phyloP scores from a whole-genome alignment of 2,797 vertebrate genomes.

The Enteromius anoplus region DNA sequence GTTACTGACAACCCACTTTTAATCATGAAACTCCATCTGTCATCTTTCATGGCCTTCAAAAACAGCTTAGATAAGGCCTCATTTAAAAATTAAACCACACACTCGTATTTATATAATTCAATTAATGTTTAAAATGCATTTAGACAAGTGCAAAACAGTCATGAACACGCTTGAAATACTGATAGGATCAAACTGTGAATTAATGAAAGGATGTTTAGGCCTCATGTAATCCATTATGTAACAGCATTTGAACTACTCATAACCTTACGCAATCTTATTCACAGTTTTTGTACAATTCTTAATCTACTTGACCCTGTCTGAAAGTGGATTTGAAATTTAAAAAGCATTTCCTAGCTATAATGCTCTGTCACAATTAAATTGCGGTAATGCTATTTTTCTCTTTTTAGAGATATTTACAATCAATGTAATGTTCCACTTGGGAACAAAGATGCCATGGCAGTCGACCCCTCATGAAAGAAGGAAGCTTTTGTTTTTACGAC shows the following conservation, averaged over 20 bases:
- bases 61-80: background rate
- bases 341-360: background rate
- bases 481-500: too few relatives aligned
- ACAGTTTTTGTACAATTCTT: constrained; percentile 1
- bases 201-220: constrained; percentile 35
- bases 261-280: constrained; percentile 42
- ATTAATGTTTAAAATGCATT: background rate
- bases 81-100: background rate
- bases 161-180: background rate
- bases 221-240: constrained; percentile 35
- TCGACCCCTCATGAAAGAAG: too few relatives aligned
- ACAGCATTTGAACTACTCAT: constrained; percentile 49
- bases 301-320: constrained; percentile 22
- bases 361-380: background rate
- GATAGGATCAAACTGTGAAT: constrained; percentile 65
- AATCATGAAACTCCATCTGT: background rate
- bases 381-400: background rate
- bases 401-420: background rate
- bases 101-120: background rate
- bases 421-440: background rate
- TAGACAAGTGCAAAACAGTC: background rate
- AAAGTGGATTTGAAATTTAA: background rate
- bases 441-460: too few relatives aligned
- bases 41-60: background rate
- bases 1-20: constrained; percentile 49